Evolutionary conservation across 92 coral and sea anemone genomes (phyloP), one percentile per base, ranked within the genome.

Genomic region (Nematostella vectensis): DNA sequence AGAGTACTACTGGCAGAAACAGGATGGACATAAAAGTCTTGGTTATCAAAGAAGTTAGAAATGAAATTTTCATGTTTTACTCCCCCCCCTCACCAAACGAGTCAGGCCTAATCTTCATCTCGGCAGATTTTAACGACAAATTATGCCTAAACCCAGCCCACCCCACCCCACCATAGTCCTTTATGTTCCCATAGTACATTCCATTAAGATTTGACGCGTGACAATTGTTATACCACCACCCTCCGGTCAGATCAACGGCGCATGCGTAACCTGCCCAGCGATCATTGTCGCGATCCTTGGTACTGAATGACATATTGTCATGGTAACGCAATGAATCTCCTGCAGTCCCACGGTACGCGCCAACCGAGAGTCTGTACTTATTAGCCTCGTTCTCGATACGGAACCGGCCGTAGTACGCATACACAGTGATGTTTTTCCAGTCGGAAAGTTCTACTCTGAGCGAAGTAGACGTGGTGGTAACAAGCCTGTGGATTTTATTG

Each of bases 211-310:
- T 85, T 2, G 88, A 85, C 2, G 70, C 71, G 54, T 80, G 83
- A 39, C 95, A 85, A 54, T 76, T 65, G 24, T 77, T 71, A 54
- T 81, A 85, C 95, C 95, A 85, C 95, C 95, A 85, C 6, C 77
- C 87, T 16, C 95, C 95, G 0, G 88, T 62, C 63, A 74, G 67
- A 25, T 67, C 71, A 15, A 47, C 47, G n/a, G 95, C 58, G 37
- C 95, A 85, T 29, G 65, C 62, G 8, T 59, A 63, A 0, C 74
- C 50, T 0, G 20, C 43, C 72, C 74, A 73, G 21, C 57, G 47
- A 59, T 79, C 87, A 30, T 85, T 79, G 47, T 80, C 95, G 1
- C 17, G 29, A 54, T 85, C 95, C 31, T 63, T 71, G 6, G 95
- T 85, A 8, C 88, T 80, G 47, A 85, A 85, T 48, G 60, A 59